These are phyloP conservation scores for Paradisaea rubra DNA, from an alignment of 2,113 vertebrate genomes.

Conservation along the genomic window DNA sequence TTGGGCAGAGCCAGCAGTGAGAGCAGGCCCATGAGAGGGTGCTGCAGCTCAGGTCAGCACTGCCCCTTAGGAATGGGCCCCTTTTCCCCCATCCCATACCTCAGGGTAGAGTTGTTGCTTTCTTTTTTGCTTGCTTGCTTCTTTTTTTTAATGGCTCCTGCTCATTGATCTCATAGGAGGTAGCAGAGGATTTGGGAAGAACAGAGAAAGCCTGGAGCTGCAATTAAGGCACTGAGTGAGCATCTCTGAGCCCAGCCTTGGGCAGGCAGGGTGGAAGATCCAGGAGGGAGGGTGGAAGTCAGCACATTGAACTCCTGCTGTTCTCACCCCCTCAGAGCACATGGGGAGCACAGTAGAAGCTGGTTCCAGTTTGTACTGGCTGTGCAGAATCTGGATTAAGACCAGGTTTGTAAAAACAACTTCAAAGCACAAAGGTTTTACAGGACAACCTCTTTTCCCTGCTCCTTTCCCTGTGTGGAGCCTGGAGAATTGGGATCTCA, in stretches of 20 bases:
- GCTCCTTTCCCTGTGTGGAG: not conserved
- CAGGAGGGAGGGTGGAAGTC: not conserved
- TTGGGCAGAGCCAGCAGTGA: not conserved
- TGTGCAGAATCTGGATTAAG: not conserved
- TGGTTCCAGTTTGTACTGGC: not conserved
- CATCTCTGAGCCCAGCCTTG: not conserved
- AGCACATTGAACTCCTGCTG: not conserved
- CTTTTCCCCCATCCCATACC: not conserved
- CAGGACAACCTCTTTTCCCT: not conserved
- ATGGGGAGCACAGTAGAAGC: not conserved
- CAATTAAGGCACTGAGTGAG: not conserved
- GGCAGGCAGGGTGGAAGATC: not conserved
- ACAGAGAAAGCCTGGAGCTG: not conserved
- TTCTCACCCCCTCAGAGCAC: not conserved
- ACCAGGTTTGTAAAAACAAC: not conserved
- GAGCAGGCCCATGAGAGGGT: not conserved
- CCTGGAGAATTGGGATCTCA: not conserved
- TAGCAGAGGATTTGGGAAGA: not conserved
- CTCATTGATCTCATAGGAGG: rapidly evolving
- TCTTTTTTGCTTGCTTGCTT: not conserved
- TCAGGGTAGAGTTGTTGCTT: not conserved
- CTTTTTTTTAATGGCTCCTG: not conserved
- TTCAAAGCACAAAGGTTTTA: not conserved
- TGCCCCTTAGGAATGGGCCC: rapidly evolving
- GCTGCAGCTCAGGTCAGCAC: not conserved